Evolutionary conservation across 1,140 invertebrate species (phyloP), one percentile per base, ranked within the genome.

Genomic region (Drosophila quadrilineata): DNA sequence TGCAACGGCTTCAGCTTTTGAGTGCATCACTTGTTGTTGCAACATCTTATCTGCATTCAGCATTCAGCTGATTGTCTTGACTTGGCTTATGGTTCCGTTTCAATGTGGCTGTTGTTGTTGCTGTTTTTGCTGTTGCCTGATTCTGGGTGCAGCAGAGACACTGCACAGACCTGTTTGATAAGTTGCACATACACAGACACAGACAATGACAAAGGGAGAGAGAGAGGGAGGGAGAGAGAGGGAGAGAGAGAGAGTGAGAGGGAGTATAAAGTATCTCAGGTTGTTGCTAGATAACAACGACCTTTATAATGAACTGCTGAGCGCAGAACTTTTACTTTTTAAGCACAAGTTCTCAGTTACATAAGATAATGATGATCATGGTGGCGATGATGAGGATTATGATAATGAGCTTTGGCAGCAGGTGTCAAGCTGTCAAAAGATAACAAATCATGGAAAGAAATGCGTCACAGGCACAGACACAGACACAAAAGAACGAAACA

Each of bases 291-390:
- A 65, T 65, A 65, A 58, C 35, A 49, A 59, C 62, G 54, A 65
- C 62, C 62, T 65, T 58, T 49, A 28, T 6, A 26, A 31, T 29
- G 24, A 46, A 14, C 6, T n/a, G 33, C 8, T 63, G 6, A 36
- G 40, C 22, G 33, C 24, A 33, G 29, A 17, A 66, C 63, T 66
- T 60, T 60, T 66, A 60, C 63, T 66, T 66, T 66, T 45, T 17
- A 17, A 29, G 29, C 12, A 43, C 6, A 6, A 16, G n/a, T 52
- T 38, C 19, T 45, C 56, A 35, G 40, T 66, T 66, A 60, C 35
- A 43, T 41, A 56, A 46, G 26, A 33, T 21, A 40, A 50, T 22
- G n/a, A n/a, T n/a, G n/a, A n/a, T n/a, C n/a, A n/a, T n/a, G n/a
- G n/a, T n/a, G 35, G 12, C 35, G 2, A 16, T 6, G n/a, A 3